phyloP scores from a whole-genome alignment of 2,113 vertebrate genomes.

The Dipodomys spectabilis region DNA sequence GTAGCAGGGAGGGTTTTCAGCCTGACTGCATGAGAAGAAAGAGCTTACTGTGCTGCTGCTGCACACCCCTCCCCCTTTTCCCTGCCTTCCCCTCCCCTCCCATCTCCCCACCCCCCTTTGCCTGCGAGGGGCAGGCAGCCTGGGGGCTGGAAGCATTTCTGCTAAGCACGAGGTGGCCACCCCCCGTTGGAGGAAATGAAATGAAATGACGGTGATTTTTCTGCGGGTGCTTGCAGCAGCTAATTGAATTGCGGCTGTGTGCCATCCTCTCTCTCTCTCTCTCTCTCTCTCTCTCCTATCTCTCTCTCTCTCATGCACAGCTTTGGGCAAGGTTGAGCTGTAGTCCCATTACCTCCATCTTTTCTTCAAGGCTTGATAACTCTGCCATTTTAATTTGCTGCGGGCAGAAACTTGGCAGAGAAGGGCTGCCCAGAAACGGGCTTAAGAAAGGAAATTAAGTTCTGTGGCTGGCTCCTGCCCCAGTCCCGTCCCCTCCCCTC shows the following conservation, averaged over 20 bases:
- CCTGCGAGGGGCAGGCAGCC: conserved; percentile 35
- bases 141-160: conserved; percentile 58
- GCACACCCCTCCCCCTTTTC: conserved; percentile 57
- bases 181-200: conserved; percentile 28
- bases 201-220: conserved; percentile 48
- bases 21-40: conserved; percentile 93
- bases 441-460: conserved; percentile 38
- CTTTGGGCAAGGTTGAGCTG: conserved; percentile 10
- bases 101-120: neutral
- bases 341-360: conserved; percentile 66
- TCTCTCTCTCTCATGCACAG: neutral
- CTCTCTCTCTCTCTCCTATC: too few relatives aligned
- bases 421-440: neutral
- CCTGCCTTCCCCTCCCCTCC: too few relatives aligned
- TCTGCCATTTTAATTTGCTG: conserved; percentile 77
- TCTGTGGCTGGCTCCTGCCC: neutral
- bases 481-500: neutral
- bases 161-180: conserved; percentile 72
- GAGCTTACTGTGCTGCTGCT: conserved; percentile 87
- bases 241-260: conserved; percentile 57
- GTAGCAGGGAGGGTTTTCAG: conserved; percentile 87
- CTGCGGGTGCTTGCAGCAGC: conserved; percentile 35
- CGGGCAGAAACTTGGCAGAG: conserved; percentile 50
- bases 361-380: conserved; percentile 68
- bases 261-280: too few relatives aligned